These are phyloP conservation scores for Acridotheres tristis DNA, from an alignment of 2,797 vertebrate genomes.

Conservation along the genomic window DNA sequence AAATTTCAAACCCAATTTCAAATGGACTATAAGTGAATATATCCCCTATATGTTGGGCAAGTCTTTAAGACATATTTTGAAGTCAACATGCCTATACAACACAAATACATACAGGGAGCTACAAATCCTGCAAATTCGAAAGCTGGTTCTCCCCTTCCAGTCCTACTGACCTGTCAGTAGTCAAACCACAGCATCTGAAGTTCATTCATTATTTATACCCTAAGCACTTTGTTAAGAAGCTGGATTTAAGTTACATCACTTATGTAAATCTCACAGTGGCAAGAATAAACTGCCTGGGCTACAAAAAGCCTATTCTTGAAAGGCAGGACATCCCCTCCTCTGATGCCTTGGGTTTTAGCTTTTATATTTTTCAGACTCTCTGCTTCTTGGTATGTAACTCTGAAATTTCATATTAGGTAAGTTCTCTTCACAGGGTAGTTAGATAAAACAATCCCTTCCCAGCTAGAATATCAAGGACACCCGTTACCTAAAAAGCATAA, in stretches of 20 bases:
- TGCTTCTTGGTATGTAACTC: too few relatives aligned
- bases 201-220: background rate
- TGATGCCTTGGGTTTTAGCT: too few relatives aligned
- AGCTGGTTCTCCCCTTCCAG: background rate
- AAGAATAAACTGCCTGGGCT: background rate
- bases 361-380: too few relatives aligned
- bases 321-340: background rate
- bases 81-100: background rate
- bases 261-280: background rate
- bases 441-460: too few relatives aligned
- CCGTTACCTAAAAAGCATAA: too few relatives aligned
- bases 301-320: background rate
- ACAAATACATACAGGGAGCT: background rate
- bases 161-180: background rate
- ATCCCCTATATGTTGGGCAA: rapidly evolving
- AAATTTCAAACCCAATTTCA: background rate
- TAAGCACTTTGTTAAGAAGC: background rate
- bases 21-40: background rate
- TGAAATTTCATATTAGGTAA: too few relatives aligned
- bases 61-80: background rate
- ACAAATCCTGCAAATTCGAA: background rate
- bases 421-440: too few relatives aligned
- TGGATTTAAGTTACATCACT: background rate
- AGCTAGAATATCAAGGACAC: too few relatives aligned
- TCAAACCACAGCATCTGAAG: background rate